phyloP scores from a whole-genome alignment of 1,140 invertebrate genomes.

The Rhysida immarginata region DNA sequence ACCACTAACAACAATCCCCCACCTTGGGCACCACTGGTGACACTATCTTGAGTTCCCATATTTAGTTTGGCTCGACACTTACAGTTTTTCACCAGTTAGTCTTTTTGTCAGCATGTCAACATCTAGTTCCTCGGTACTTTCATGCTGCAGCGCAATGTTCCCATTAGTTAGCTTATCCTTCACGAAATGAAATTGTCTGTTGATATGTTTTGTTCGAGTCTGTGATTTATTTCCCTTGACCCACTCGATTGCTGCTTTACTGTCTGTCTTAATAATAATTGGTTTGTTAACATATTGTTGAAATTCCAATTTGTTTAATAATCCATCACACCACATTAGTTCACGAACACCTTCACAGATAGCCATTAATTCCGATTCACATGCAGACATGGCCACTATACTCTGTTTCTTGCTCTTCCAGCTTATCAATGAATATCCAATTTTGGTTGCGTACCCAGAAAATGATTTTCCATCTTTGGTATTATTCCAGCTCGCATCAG shows the following conservation, averaged over 20 bases:
- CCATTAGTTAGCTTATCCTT: not conserved
- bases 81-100: not conserved
- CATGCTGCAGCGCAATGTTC: not conserved
- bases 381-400: not conserved
- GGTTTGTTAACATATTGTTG: not conserved
- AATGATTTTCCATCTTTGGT: constrained; percentile 5
- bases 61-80: too few relatives aligned
- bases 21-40: too few relatives aligned
- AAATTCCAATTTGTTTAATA: not conserved
- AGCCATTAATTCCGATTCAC: constrained; percentile 4
- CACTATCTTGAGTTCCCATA: too few relatives aligned
- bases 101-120: not conserved
- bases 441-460: not conserved
- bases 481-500: not conserved
- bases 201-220: not conserved
- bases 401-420: constrained; percentile 9
- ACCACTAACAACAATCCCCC: too few relatives aligned
- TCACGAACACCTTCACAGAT: constrained; percentile 5
- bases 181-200: not conserved
- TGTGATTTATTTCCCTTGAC: not conserved
- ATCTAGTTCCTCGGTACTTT: not conserved
- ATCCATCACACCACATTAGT: not conserved
- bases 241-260: not conserved
- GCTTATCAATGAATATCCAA: not conserved
- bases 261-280: not conserved